Base-by-base conservation (phyloP, 1,140 invertebrate species). In the Drosophila trapezifrons region DNA sequence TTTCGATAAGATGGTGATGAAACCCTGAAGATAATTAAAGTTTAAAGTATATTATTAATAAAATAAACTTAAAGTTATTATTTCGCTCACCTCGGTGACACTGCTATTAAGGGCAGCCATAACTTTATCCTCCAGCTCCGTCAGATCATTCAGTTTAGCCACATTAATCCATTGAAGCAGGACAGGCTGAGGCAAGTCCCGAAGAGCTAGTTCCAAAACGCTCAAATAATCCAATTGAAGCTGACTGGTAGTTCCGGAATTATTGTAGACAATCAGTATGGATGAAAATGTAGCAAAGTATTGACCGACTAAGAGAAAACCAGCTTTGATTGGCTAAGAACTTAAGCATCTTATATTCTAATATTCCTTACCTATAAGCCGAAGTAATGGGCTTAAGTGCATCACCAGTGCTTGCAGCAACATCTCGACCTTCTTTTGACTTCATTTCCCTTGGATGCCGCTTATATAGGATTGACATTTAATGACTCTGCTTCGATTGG, bases 151-250 rank as follows among this genome's bases (percentile, higher is more conserved):
- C 6, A 91, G 47, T 49, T 77, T 18, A 12, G 54, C 76, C 25
- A 91, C 73, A 76, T 90, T 72, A 29, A 91, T 83, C 90, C 90
- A 91, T 47, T 91, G 89, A 22, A 91, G 51, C 37, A 73, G 47
- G 42, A 76, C 37, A 2, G 82, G 57, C 15, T 42, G 55, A 13
- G 52, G 62, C 12, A 82, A 51, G 37, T 89, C 70, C 15, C 42
- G 40, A 5, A 91, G 47, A 2, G 75, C 66, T 12, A 58, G 29
- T 17, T 89, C 59, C 22, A 89, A 35, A 4, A 73, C 57, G 35
- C 73, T 64, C 10, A 91, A 35, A 57, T 91, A 91, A 4, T 85
- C 76, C 22, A 59, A 32, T 32, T 90, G 90, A 4, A 90, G 35
- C 0, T 17, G 25, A 20, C 45, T 76, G 17, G 64, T n/a, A 3